Conservation (phyloP, 2,888 invertebrate genomes). For the Amphipoea oculea region DNA sequence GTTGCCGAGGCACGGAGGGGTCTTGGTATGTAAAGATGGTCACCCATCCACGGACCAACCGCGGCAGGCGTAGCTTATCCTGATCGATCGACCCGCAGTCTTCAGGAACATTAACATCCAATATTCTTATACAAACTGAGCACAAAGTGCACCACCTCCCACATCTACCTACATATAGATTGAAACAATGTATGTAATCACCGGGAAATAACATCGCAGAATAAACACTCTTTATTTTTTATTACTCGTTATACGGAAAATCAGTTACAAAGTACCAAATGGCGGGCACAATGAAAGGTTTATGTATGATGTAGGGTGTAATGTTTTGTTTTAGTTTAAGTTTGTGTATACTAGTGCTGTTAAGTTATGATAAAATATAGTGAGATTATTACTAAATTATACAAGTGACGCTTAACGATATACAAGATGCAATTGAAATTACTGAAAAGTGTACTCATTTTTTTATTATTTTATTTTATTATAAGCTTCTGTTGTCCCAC, state of each 20-base stretch:
- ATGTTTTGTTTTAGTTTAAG: conserved; percentile 6
- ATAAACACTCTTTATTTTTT: conserved; percentile 64
- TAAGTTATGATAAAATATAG: neutral
- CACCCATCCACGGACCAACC: too few relatives aligned
- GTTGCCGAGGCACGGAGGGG: too few relatives aligned
- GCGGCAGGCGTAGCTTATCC: too few relatives aligned
- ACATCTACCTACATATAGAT: conserved; percentile 25
- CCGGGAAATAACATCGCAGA: conserved; percentile 48
- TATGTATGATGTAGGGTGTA: conserved; percentile 7
- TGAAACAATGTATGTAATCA: conserved; percentile 59
- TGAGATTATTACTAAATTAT: neutral
- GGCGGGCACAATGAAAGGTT: conserved; percentile 21
- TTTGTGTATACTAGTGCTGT: neutral
- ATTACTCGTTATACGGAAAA: conserved; percentile 57
- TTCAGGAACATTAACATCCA: neutral
- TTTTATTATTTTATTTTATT: too few relatives aligned
- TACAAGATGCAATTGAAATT: too few relatives aligned
- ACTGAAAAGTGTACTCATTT: too few relatives aligned
- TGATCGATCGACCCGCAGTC: neutral
- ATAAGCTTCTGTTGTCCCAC: too few relatives aligned
- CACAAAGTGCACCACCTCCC: conserved; percentile 23
- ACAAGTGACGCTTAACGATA: too few relatives aligned
- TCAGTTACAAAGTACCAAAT: conserved; percentile 54
- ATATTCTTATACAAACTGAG: conserved; percentile 28
- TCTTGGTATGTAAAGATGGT: too few relatives aligned